Conservation (phyloP, 2,797 vertebrate species). For the Heterohyrax brucei region DNA sequence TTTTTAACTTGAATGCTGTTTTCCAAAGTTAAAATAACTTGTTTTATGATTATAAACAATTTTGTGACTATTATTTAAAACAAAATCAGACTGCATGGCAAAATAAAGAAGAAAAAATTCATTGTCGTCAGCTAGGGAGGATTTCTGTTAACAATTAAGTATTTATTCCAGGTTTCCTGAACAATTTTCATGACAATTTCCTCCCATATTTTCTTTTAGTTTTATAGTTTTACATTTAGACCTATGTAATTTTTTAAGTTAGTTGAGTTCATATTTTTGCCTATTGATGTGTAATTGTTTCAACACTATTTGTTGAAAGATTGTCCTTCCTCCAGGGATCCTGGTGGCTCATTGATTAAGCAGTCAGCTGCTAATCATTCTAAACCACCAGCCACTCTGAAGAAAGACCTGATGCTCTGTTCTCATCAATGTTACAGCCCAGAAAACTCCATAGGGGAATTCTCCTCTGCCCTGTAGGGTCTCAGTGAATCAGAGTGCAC, state of each 20-base stretch:
- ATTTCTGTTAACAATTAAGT: neutral
- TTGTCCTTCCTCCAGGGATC: neutral
- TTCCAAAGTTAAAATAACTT: conserved; percentile 25
- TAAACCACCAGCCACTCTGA: too few relatives aligned
- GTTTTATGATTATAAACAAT: conserved; percentile 64
- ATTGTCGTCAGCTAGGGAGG: conserved; percentile 21
- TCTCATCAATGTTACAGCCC: too few relatives aligned
- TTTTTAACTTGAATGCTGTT: conserved; percentile 67
- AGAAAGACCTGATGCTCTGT: too few relatives aligned
- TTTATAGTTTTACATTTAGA: conserved; percentile 23
- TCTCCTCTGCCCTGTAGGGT: too few relatives aligned
- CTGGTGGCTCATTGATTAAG: too few relatives aligned
- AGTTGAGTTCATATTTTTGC: neutral
- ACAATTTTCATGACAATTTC: neutral
- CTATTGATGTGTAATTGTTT: neutral
- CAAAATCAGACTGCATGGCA: neutral
- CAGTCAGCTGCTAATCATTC: too few relatives aligned
- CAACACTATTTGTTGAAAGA: neutral
- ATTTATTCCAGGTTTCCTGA: neutral
- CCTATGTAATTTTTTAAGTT: neutral
- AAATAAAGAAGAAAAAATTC: conserved; percentile 52
- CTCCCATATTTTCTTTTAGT: neutral
- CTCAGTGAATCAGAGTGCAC: too few relatives aligned
- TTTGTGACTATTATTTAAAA: neutral
- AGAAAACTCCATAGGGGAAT: too few relatives aligned